Evolutionary conservation across 2,888 invertebrate genomes (phyloP).

Genomic region (Volucella bombylans): DNA sequence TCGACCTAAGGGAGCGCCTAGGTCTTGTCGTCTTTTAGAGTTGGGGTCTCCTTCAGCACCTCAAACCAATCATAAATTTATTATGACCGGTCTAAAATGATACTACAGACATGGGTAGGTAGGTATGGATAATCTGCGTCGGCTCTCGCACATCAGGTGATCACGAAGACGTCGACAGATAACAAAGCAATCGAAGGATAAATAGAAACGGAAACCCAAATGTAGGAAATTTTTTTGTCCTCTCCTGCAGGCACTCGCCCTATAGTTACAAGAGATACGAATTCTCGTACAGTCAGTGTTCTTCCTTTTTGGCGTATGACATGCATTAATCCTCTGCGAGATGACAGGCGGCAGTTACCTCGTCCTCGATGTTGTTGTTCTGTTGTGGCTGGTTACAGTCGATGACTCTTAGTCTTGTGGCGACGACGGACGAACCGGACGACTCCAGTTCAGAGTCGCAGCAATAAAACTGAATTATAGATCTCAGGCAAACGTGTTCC

Average conservation of each 20-base stretch:
- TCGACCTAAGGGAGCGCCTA: background rate
- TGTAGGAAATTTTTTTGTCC: background rate
- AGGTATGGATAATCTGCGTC: too few relatives aligned
- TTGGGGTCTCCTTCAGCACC: constrained; percentile 28
- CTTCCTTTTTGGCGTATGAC: constrained; percentile 46
- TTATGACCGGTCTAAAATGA: constrained; percentile 51
- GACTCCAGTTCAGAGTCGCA: constrained; percentile 17
- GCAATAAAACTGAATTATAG: constrained; percentile 68
- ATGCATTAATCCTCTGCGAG: constrained; percentile 62
- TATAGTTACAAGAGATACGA: background rate
- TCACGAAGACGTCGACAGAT: constrained; percentile 25
- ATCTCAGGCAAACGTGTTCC: constrained; percentile 52
- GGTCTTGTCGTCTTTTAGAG: constrained; percentile 10
- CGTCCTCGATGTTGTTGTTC: constrained; percentile 15
- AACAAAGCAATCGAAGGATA: constrained; percentile 55
- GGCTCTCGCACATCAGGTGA: constrained; percentile 41
- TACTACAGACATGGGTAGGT: background rate
- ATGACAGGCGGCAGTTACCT: constrained; percentile 68
- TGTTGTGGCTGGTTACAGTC: background rate
- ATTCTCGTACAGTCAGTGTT: constrained; percentile 6
- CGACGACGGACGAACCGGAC: background rate
- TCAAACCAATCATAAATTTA: constrained; percentile 66
- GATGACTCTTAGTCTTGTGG: too few relatives aligned
- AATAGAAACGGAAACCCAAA: constrained; percentile 21
- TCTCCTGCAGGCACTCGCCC: background rate